Evolutionary conservation across 2,797 vertebrate genomes (phyloP).

Genomic region (Manis javanica): DNA sequence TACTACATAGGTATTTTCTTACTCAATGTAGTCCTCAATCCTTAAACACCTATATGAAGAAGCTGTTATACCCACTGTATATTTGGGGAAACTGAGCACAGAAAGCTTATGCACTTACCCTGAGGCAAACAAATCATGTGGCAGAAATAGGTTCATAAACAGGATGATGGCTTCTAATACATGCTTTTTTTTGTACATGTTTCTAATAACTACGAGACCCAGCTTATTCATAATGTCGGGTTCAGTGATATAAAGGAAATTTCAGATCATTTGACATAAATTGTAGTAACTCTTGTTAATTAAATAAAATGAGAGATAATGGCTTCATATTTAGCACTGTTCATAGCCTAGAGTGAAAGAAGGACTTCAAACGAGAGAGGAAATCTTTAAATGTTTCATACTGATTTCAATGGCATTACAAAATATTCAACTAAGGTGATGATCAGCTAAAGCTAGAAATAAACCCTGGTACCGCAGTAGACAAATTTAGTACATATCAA

Average conservation of each 20-base stretch:
- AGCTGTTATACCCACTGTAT: not conserved
- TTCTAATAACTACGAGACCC: not conserved
- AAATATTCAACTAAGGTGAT: constrained; percentile 4
- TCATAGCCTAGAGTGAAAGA: not conserved
- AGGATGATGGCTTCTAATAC: not conserved
- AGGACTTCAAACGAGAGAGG: not conserved
- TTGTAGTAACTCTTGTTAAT: not conserved
- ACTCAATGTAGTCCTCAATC: not conserved
- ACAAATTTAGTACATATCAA: not conserved
- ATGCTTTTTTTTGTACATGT: too few relatives aligned
- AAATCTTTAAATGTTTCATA: not conserved
- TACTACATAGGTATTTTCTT: not conserved
- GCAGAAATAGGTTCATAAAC: not conserved
- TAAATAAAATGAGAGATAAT: not conserved
- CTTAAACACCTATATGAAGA: not conserved
- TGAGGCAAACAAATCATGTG: not conserved
- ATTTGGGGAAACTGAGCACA: not conserved
- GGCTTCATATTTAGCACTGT: not conserved
- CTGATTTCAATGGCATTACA: not conserved
- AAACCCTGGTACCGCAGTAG: not conserved
- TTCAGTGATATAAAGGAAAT: not conserved
- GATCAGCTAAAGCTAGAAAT: not conserved
- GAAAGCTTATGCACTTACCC: not conserved
- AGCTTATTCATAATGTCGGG: not conserved
- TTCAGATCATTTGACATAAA: constrained; percentile 22